A percentile compares a stretch with the other conserved stretches of the same genome.
These are phyloP conservation scores for Zaprionus vittiger DNA, from an alignment of 1,140 invertebrate species.

Conservation along the genomic window DNA sequence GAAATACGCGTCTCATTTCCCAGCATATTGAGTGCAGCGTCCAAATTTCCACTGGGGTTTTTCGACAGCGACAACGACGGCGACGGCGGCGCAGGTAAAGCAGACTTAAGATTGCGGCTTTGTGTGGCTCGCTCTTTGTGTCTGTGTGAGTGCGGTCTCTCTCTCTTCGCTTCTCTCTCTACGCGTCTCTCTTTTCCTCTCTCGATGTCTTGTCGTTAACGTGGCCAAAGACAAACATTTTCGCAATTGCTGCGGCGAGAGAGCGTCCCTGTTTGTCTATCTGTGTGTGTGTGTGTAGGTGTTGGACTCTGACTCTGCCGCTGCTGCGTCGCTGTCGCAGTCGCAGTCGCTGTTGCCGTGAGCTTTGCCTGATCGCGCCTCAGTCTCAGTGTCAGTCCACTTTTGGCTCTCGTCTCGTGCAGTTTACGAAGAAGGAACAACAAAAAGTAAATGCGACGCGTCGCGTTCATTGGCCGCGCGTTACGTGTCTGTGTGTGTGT, in stretches of 20 bases:
- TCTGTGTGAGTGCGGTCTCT: conserved; percentile 1
- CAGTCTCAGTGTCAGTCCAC: conserved; percentile 64
- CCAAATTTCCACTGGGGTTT: conserved; percentile 71
- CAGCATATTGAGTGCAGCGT: conserved; percentile 42
- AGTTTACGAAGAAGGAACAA: conserved; percentile 44
- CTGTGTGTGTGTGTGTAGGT: conserved; percentile 39
- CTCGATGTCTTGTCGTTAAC: conserved; percentile 34
- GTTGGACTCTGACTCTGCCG: conserved; percentile 43
- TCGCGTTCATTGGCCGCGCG: conserved; percentile 49
- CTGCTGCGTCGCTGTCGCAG: conserved; percentile 14
- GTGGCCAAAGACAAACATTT: conserved; percentile 53
- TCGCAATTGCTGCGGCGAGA: conserved; percentile 46
- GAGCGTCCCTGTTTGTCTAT: conserved; percentile 2
- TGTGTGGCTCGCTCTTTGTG: conserved; percentile 21
- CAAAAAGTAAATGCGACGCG: conserved; percentile 34
- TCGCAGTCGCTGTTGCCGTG: conserved; percentile 41
- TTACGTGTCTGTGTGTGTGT: conserved; percentile 45
- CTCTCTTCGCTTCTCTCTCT: background rate
- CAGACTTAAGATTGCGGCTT: conserved; percentile 53
- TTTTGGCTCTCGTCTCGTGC: conserved; percentile 72
- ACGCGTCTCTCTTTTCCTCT: background rate
- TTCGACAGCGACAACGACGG: conserved; percentile 34
- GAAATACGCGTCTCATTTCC: conserved; percentile 29
- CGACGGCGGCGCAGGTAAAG: conserved; percentile 48
- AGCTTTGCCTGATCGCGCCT: conserved; percentile 74